Conservation (phyloP, 1,140 invertebrate species). For the Drosophila bipectinata region DNA sequence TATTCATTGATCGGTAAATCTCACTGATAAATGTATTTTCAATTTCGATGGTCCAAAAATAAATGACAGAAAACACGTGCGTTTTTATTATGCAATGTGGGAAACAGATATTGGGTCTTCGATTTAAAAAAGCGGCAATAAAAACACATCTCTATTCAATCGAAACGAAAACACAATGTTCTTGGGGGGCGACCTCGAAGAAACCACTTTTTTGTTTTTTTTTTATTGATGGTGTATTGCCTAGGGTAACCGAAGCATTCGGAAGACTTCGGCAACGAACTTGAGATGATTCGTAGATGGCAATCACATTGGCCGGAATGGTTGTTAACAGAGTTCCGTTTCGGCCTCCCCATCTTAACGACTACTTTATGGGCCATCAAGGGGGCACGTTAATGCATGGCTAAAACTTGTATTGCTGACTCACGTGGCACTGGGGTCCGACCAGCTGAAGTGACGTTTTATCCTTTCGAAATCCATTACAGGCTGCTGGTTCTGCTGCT, state of each 20-base stretch:
- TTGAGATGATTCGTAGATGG: conserved; percentile 23
- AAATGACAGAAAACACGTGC: conserved; percentile 37
- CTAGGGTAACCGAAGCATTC: conserved; percentile 2
- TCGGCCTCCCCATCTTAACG: conserved; percentile 22
- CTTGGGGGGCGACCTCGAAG: conserved; percentile 54
- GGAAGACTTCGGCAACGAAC: conserved; percentile 26
- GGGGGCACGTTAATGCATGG: conserved; percentile 1
- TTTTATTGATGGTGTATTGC: conserved; percentile 17
- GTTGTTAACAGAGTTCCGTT: conserved; percentile 48
- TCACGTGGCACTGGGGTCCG: conserved; percentile 82
- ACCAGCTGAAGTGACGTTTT: conserved; percentile 81
- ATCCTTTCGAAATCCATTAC: conserved; percentile 78
- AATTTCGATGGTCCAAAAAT: conserved; percentile 19
- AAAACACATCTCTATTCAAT: conserved; percentile 19
- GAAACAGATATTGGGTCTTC: neutral
- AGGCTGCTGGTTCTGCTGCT: conserved; percentile 57
- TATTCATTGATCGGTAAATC: conserved; percentile 41
- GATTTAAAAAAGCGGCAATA: conserved; percentile 4
- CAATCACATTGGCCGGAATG: conserved; percentile 20
- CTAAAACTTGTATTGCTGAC: conserved; percentile 49
- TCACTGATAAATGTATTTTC: conserved; percentile 15
- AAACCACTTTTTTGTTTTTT: conserved; percentile 47
- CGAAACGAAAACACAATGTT: conserved; percentile 40
- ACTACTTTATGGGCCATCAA: conserved; percentile 51
- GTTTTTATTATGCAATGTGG: conserved; percentile 30